These are phyloP conservation scores for Conus betulinus DNA, from an alignment of 1,140 invertebrate genomes.

Conservation along the genomic window DNA sequence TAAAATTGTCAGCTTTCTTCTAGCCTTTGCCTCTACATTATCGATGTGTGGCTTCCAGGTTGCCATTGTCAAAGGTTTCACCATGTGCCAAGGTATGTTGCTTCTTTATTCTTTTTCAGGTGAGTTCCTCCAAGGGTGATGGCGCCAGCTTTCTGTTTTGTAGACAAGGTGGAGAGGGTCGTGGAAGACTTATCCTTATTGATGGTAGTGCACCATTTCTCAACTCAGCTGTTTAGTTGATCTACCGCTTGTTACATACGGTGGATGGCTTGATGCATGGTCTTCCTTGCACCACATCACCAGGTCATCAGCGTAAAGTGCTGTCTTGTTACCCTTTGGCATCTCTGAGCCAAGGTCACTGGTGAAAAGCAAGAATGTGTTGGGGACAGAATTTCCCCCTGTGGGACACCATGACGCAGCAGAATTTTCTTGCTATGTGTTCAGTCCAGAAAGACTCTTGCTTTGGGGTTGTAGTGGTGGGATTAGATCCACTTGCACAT, in stretches of 20 bases:
- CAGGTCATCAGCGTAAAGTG: constrained; percentile 21
- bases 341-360: neutral
- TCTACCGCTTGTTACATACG: constrained; percentile 16
- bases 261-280: constrained; percentile 30
- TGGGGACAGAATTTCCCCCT: neutral
- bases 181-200: constrained; percentile 43
- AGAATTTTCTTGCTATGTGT: neutral
- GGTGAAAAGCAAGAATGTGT: neutral
- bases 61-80: constrained; percentile 35
- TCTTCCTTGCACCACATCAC: constrained; percentile 36
- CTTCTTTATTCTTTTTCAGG: constrained; percentile 29
- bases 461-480: neutral
- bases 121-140: constrained; percentile 26
- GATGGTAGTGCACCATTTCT: constrained; percentile 32
- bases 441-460: neutral
- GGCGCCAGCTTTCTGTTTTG: constrained; percentile 38
- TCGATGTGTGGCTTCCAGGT: constrained; percentile 29
- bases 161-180: constrained; percentile 43
- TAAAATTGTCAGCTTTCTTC: constrained; percentile 24
- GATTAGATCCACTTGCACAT: neutral
- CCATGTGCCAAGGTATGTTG: constrained; percentile 31
- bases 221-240: neutral
- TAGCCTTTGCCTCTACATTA: constrained; percentile 24
- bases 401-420: constrained; percentile 2
- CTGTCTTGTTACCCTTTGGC: neutral